Evolutionary conservation across 2,888 invertebrate species (phyloP).

Genomic region (Amphiduros pacificus): DNA sequence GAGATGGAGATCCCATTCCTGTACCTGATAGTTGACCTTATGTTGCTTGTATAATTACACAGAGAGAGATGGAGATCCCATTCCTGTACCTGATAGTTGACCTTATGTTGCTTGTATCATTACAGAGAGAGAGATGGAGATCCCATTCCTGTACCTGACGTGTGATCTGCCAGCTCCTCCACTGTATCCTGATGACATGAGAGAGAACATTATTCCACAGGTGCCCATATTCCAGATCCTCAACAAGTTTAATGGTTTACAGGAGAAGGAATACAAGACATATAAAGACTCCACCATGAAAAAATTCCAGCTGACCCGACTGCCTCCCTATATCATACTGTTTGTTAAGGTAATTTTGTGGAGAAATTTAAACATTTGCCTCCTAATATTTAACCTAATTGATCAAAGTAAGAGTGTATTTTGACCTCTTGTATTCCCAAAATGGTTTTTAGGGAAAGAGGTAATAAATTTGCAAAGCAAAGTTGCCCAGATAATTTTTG

Average conservation of each 20-base stretch:
- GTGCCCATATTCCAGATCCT: slow-evolving; percentile 91
- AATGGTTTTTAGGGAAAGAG: too few relatives aligned
- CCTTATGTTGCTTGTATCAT: not conserved
- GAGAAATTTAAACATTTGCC: not conserved
- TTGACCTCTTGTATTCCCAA: too few relatives aligned
- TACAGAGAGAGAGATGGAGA: slow-evolving; percentile 71
- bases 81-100: slow-evolving; percentile 97
- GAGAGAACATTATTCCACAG: slow-evolving; percentile 99
- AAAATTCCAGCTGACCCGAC: slow-evolving; percentile 88
- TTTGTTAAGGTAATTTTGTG: slow-evolving; percentile 75
- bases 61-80: slow-evolving; percentile 79
- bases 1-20: slow-evolving; percentile 90
- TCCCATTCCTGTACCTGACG: slow-evolving; percentile 93
- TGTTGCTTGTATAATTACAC: slow-evolving; percentile 28
- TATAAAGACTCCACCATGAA: slow-evolving; percentile 98
- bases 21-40: slow-evolving; percentile 94
- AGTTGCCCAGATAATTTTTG: too few relatives aligned
- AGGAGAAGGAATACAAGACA: slow-evolving; percentile 98
- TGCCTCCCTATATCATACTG: slow-evolving; percentile 93
- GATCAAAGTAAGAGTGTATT: too few relatives aligned
- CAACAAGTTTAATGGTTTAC: slow-evolving; percentile 92
- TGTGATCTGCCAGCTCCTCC: slow-evolving; percentile 98
- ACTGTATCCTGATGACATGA: slow-evolving; percentile 90
- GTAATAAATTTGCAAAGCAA: too few relatives aligned
- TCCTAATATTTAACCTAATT: too few relatives aligned